Evolutionary conservation across 2,888 invertebrate genomes (phyloP).

Genomic region (Dioctria linearis): DNA sequence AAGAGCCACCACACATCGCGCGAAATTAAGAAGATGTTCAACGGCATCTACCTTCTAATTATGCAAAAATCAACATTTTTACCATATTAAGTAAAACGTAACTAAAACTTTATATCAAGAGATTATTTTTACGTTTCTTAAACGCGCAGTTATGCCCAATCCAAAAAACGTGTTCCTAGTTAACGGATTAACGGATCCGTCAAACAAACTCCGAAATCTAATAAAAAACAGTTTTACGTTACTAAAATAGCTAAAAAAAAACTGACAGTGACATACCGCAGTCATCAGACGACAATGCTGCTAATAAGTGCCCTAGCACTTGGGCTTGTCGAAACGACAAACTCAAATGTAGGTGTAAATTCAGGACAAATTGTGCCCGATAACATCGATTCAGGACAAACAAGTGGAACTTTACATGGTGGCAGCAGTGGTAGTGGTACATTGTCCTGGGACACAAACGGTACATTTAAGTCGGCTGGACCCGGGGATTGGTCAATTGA

Average conservation of each 20-base stretch:
- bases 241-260: neutral
- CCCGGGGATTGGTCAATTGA: constrained; percentile 70
- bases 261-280: neutral
- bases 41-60: no score
- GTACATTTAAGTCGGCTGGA: constrained; percentile 68
- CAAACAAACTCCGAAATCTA: neutral
- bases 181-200: constrained; percentile 31
- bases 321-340: constrained; percentile 65
- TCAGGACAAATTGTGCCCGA: constrained; percentile 31
- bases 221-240: constrained; percentile 33
- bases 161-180: constrained; percentile 13
- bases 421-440: constrained; percentile 61
- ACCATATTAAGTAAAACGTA: neutral
- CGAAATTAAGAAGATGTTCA: no score
- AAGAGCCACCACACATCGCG: no score
- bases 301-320: constrained; percentile 65
- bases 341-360: constrained; percentile 59
- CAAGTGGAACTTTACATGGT: neutral
- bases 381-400: constrained; percentile 31
- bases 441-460: constrained; percentile 69
- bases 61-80: no score
- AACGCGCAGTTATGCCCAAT: constrained; percentile 20
- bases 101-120: neutral
- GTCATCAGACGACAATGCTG: constrained; percentile 60
- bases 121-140: neutral